phyloP scores from a whole-genome alignment of 2,797 vertebrate species.

The Melanotaenia boesemani region DNA sequence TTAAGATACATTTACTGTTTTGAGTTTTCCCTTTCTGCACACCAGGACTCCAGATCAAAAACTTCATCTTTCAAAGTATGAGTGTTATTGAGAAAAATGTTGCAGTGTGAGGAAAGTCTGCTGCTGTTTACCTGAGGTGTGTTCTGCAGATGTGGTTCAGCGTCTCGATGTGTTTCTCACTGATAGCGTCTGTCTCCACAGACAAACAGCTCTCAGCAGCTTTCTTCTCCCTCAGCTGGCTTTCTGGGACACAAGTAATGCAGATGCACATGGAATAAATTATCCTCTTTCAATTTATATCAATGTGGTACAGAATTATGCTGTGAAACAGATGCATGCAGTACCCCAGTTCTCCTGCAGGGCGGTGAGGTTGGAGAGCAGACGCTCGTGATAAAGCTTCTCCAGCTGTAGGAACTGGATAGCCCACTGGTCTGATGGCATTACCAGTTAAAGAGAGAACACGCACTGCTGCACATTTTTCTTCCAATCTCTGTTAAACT shows the following conservation, averaged over 20 bases:
- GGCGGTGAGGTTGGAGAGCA: slow-evolving; percentile 91
- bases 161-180: slow-evolving; percentile 86
- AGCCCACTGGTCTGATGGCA: slow-evolving; percentile 89
- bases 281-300: background rate
- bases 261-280: background rate
- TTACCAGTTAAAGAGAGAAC: slow-evolving; percentile 66
- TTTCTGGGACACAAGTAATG: slow-evolving; percentile 82
- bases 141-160: slow-evolving; percentile 91
- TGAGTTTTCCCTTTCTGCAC: background rate
- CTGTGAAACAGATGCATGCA: slow-evolving; percentile 14
- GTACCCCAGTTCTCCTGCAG: slow-evolving; percentile 95
- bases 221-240: slow-evolving; percentile 83
- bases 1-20: background rate
- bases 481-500: background rate
- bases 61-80: no score
- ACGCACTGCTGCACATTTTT: background rate
- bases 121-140: slow-evolving; percentile 86
- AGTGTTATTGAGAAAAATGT: background rate
- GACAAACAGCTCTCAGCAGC: slow-evolving; percentile 43
- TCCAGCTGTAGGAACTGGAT: slow-evolving; percentile 95
- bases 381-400: slow-evolving; percentile 92
- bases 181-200: slow-evolving; percentile 74
- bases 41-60: no score
- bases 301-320: background rate
- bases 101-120: background rate